Base-by-base conservation (phyloP, 2,113 vertebrate species). In the Gulo gulo region DNA sequence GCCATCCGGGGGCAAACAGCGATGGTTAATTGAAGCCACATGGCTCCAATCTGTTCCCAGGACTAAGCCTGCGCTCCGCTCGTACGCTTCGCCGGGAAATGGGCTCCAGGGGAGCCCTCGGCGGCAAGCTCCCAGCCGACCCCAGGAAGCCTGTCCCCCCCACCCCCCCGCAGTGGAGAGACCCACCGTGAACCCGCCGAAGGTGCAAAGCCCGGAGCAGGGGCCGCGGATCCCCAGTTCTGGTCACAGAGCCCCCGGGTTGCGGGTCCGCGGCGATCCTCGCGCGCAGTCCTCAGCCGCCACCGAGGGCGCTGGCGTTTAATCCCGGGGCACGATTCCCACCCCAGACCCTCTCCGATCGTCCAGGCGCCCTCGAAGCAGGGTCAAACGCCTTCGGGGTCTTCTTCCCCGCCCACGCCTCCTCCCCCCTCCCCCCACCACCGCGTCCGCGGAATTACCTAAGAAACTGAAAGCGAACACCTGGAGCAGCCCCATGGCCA, bases 401-500 rank as follows among this genome's bases (percentile, higher is more conserved):
- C 59, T 79, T 57, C 87, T 55, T 45, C 18, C 36, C 84, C 39
- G 11, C 18, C 36, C 73, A 55, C 63, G 36, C 52, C 23, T 78
- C 39, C 45, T 47, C 8, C 3, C 12, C 29, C 65, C 65, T 13
- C 26, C 65, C 7, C 34, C 34, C 65, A 39, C 55, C 52, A 14
- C 76, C 39, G 16, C 4, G 21, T 29, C 45, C 67, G 14, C 31
- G 11, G 29, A 86, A 57, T 99, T 98, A 99, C 99, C 98, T 97
- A 98, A 91, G 97, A 98, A 96, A 79, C 97, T 85, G 97, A 97
- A 92, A 52, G 96, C 63, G 91, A 97, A 87, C 97, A 98, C 97
- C 97, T 92, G 96, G 93, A 98, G 96, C 81, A 73, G 80, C 83
- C 97, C 97, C 99, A 99, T 98, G 96, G 61, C 97, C 65, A 14